Conservation (phyloP, 2,888 invertebrate species). For the Polia nebulosa region DNA sequence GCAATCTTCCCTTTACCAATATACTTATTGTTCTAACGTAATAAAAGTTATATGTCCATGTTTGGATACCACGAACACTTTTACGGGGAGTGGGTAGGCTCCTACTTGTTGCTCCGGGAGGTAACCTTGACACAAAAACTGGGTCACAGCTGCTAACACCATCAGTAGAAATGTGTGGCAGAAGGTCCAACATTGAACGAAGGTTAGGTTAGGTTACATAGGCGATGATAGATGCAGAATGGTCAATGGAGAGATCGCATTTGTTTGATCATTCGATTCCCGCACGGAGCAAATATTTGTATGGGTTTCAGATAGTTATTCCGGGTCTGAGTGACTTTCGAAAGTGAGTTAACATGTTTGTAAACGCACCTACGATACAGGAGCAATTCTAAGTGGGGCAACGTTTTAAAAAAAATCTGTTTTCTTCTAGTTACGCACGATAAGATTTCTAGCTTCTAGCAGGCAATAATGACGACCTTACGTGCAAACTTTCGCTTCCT, state of each 20-base stretch:
- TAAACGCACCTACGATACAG: too few relatives aligned
- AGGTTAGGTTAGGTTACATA: too few relatives aligned
- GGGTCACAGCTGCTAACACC: conserved; percentile 49
- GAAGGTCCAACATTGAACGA: conserved; percentile 20
- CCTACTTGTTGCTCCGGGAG: conserved; percentile 62
- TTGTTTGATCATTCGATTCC: conserved; percentile 6
- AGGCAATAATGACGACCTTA: too few relatives aligned
- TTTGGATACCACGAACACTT: conserved; percentile 50
- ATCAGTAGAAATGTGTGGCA: conserved; percentile 13
- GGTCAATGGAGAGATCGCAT: neutral
- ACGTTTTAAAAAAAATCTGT: too few relatives aligned
- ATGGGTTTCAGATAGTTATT: too few relatives aligned
- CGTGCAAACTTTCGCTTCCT: too few relatives aligned
- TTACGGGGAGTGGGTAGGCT: conserved; percentile 21
- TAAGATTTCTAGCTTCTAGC: too few relatives aligned
- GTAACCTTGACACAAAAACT: conserved; percentile 61
- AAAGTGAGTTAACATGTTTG: too few relatives aligned
- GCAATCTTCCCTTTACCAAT: conserved; percentile 1
- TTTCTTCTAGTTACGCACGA: too few relatives aligned
- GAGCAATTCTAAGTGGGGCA: too few relatives aligned
- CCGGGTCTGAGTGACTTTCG: too few relatives aligned
- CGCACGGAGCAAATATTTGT: too few relatives aligned
- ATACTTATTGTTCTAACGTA: conserved; percentile 36
- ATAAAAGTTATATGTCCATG: conserved; percentile 38
- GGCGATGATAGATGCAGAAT: neutral